Conservation (phyloP, 2,797 vertebrate species). For the Girardinus metallicus region DNA sequence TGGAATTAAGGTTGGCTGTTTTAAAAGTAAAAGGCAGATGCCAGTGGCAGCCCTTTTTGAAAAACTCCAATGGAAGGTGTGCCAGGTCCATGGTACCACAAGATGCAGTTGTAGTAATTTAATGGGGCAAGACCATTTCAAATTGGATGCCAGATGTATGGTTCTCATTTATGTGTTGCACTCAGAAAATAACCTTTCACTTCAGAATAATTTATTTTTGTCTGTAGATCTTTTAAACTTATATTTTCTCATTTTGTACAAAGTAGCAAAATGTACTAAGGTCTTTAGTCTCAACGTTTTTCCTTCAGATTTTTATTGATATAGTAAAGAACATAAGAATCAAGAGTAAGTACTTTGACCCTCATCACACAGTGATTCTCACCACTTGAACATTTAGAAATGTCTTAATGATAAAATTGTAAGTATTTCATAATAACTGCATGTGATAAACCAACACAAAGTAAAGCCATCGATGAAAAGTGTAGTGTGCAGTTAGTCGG, state of each 20-base stretch:
- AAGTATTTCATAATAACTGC: background rate
- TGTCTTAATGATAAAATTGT: background rate
- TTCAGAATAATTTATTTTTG: conserved; percentile 40
- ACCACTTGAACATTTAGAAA: background rate
- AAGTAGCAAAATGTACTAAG: background rate
- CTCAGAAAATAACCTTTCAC: conserved; percentile 8
- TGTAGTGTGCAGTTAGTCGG: background rate
- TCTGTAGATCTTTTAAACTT: conserved; percentile 22
- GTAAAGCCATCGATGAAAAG: background rate
- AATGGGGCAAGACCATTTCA: conserved; percentile 42
- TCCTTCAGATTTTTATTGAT: background rate
- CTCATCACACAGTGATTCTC: background rate
- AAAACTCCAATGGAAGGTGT: conserved; percentile 10
- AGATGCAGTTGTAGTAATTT: conserved; percentile 44
- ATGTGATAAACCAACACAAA: background rate
- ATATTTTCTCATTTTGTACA: conserved; percentile 6
- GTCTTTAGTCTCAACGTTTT: background rate
- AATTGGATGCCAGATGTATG: conserved; percentile 32
- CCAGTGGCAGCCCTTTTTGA: conserved; percentile 28
- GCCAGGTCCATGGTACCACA: conserved; percentile 32
- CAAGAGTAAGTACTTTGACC: background rate
- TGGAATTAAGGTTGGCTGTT: conserved; percentile 41
- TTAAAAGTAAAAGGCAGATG: conserved; percentile 53
- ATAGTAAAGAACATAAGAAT: background rate
- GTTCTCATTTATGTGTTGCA: conserved; percentile 40